These are phyloP conservation scores for Epicauta chinensis DNA, from an alignment of 1,140 invertebrate genomes.

Conservation along the genomic window DNA sequence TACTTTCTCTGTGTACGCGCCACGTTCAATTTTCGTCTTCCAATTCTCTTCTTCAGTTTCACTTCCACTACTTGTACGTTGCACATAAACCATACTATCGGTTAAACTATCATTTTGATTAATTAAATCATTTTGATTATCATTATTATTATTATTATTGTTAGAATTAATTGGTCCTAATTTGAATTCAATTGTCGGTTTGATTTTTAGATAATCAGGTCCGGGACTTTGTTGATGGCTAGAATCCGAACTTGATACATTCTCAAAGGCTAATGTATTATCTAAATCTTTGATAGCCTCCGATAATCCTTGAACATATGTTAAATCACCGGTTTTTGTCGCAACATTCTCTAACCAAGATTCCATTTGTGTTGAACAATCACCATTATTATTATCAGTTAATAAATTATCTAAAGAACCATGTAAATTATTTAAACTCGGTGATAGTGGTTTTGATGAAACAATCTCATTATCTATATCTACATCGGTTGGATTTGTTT, in stretches of 20 bases:
- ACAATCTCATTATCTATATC: conserved; percentile 12
- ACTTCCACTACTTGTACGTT: conserved; percentile 46
- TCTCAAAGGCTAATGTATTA: conserved; percentile 55
- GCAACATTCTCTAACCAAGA: conserved; percentile 54
- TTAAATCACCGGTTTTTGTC: conserved; percentile 46
- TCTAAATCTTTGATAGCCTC: conserved; percentile 61
- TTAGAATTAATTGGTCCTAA: conserved; percentile 24
- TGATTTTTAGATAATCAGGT: conserved; percentile 6
- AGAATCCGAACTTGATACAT: conserved; percentile 53
- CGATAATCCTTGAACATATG: conserved; percentile 54
- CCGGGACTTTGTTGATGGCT: conserved; percentile 49
- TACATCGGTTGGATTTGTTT: conserved; percentile 23
- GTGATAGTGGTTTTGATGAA: conserved; percentile 32
- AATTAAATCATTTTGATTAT: conserved; percentile 1
- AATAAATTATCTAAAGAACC: conserved; percentile 53
- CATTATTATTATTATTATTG: conserved; percentile 2
- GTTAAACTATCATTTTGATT: conserved; percentile 24
- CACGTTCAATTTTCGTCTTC: conserved; percentile 55
- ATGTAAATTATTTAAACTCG: conserved; percentile 52
- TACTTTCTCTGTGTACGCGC: conserved; percentile 62
- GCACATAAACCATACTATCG: conserved; percentile 25
- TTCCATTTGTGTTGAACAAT: conserved; percentile 46
- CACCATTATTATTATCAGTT: conserved; percentile 27
- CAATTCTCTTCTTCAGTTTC: conserved; percentile 64
- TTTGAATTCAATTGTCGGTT: conserved; percentile 32